Conservation (phyloP, 1,140 invertebrate species). For the Drosophila seguyi region DNA sequence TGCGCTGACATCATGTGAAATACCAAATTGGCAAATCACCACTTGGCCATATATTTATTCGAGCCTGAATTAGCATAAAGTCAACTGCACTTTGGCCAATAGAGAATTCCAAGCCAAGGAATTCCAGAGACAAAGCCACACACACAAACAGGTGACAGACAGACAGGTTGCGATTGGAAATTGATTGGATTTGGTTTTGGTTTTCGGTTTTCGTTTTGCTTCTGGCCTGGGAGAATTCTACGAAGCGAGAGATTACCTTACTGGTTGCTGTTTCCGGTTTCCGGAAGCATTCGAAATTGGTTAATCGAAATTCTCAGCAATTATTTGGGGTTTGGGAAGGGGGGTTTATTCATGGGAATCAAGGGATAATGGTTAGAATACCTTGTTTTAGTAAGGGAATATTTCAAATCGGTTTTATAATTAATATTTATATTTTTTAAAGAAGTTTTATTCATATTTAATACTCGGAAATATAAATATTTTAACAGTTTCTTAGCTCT, state of each 20-base stretch:
- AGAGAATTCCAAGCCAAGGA: slow-evolving; percentile 1
- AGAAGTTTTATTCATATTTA: neutral
- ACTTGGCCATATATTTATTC: slow-evolving; percentile 12
- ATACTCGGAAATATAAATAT: neutral
- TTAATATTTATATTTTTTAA: neutral
- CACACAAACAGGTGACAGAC: slow-evolving; percentile 4
- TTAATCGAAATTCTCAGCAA: slow-evolving; percentile 7
- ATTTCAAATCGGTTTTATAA: too few species aligned
- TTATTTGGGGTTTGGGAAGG: neutral
- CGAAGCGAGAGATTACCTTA: slow-evolving; percentile 17
- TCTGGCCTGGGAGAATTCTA: slow-evolving; percentile 28
- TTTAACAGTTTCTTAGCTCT: neutral
- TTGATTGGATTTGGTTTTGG: slow-evolving; percentile 25
- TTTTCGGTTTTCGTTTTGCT: neutral
- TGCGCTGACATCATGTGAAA: slow-evolving; percentile 75
- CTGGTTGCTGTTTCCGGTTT: slow-evolving; percentile 17
- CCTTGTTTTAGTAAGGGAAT: neutral
- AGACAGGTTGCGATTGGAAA: slow-evolving; percentile 18
- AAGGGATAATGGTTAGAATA: neutral
- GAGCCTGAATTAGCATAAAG: slow-evolving; percentile 59
- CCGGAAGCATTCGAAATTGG: slow-evolving; percentile 3
- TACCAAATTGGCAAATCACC: slow-evolving; percentile 64
- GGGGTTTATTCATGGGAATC: neutral
- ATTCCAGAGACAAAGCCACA: slow-evolving; percentile 1
- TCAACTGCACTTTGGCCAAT: slow-evolving; percentile 52